Evolutionary conservation across 1,140 invertebrate species (phyloP).

Genomic region (Drosophila setifemur): DNA sequence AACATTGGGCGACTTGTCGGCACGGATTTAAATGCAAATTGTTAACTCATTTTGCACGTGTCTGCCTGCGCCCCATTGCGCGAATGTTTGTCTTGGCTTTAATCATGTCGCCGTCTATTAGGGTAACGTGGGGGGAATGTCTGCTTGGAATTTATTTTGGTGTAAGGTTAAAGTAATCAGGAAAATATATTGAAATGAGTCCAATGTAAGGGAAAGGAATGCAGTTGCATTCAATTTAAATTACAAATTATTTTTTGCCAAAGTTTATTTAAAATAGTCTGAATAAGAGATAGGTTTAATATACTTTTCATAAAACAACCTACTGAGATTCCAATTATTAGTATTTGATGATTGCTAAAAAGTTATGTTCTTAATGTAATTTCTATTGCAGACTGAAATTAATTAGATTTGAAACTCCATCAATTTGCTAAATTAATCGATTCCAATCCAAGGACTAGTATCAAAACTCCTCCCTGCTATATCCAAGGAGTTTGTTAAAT

Average conservation of each 20-base stretch:
- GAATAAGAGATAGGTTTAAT: no score
- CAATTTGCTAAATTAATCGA: neutral
- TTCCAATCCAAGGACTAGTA: neutral
- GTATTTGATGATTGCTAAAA: neutral
- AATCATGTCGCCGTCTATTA: conserved; percentile 36
- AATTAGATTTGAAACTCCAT: neutral
- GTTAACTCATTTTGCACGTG: conserved; percentile 53
- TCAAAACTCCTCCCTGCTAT: no score
- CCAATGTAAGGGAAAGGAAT: no score
- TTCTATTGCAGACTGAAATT: no score
- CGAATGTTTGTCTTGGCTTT: conserved; percentile 31
- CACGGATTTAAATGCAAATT: conserved; percentile 44
- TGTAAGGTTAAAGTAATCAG: conserved; percentile 8
- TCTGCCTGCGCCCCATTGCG: conserved; percentile 29
- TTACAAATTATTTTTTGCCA: no score
- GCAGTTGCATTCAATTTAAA: neutral
- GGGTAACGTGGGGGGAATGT: conserved; percentile 10
- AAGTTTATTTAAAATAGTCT: no score
- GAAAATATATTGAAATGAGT: neutral
- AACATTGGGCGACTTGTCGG: conserved; percentile 61
- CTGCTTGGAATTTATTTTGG: conserved; percentile 16
- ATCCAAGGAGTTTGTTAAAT: neutral
- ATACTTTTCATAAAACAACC: no score
- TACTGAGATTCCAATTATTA: no score
- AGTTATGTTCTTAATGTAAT: neutral